phyloP scores from a whole-genome alignment of 2,113 vertebrate genomes.

The Bos javanicus region DNA sequence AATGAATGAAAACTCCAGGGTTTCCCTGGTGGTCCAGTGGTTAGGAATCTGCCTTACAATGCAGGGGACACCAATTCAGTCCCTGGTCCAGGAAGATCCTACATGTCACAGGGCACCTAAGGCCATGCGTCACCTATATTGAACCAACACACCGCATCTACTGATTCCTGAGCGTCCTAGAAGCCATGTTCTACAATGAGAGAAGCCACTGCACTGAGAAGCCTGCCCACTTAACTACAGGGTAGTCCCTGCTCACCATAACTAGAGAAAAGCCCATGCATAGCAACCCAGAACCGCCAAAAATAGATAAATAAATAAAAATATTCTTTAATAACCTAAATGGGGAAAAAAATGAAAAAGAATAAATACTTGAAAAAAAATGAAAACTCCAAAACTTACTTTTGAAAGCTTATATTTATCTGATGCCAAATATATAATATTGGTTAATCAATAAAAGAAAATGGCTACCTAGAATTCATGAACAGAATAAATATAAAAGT shows the following conservation, averaged over 20 bases:
- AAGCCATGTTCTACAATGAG: neutral
- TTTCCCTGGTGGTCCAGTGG: neutral
- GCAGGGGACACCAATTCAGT: neutral
- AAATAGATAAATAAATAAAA: neutral
- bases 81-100: neutral
- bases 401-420: neutral
- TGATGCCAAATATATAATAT: neutral
- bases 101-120: neutral
- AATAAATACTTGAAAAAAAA: neutral
- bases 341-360: neutral
- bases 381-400: neutral
- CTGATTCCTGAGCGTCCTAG: neutral
- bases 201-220: neutral
- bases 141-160: neutral
- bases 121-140: neutral
- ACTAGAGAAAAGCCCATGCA: neutral
- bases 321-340: neutral
- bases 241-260: neutral
- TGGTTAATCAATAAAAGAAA: neutral
- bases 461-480: neutral
- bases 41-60: neutral
- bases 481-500: neutral
- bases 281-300: rapidly evolving
- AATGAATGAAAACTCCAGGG: neutral
- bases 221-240: neutral